Conservation (phyloP, 92 coral and sea anemone species). For the Siderastrea siderea region DNA sequence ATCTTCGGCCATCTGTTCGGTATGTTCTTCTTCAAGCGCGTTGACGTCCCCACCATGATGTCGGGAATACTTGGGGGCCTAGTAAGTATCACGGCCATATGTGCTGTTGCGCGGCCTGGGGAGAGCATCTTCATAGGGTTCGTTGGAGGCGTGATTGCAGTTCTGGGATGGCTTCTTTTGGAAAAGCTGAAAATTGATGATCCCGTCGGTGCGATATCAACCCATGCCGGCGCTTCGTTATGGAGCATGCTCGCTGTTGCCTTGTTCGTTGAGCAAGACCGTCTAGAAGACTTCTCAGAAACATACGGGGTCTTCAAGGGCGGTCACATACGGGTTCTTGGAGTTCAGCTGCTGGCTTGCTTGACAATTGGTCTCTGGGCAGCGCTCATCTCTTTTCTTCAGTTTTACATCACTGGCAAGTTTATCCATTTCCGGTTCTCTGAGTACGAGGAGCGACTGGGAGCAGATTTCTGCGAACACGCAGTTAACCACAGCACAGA, state of each 20-base stretch:
- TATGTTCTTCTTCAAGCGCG: conserved; percentile 4
- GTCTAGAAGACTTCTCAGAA: conserved; percentile 77
- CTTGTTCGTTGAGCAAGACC: conserved; percentile 86
- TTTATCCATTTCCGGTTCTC: conserved; percentile 63
- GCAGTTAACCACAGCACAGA: conserved; percentile 62
- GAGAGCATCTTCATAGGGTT: conserved; percentile 89
- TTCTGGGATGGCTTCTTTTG: conserved; percentile 82
- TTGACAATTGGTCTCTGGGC: conserved; percentile 71
- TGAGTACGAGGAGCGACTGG: conserved; percentile 67
- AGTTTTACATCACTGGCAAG: conserved; percentile 66
- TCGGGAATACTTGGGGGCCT: conserved; percentile 88
- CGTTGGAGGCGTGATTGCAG: conserved; percentile 82
- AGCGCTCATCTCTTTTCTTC: conserved; percentile 55
- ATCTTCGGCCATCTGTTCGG: conserved; percentile 50
- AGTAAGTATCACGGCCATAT: conserved; percentile 95
- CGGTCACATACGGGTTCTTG: conserved; percentile 76
- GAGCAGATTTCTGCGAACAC: conserved; percentile 75
- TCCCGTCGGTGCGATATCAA: conserved; percentile 89
- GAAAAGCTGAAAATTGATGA: conserved; percentile 81
- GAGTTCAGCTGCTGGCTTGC: conserved; percentile 74
- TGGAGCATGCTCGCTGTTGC: conserved; percentile 95
- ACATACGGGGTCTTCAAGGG: conserved; percentile 90
- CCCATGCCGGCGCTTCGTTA: conserved; percentile 89
- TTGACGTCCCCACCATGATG: conserved; percentile 88
- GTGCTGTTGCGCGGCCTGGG: conserved; percentile 93